Base-by-base conservation (phyloP, 92 coral and sea anemone species). In the Blastomussa wellsi region DNA sequence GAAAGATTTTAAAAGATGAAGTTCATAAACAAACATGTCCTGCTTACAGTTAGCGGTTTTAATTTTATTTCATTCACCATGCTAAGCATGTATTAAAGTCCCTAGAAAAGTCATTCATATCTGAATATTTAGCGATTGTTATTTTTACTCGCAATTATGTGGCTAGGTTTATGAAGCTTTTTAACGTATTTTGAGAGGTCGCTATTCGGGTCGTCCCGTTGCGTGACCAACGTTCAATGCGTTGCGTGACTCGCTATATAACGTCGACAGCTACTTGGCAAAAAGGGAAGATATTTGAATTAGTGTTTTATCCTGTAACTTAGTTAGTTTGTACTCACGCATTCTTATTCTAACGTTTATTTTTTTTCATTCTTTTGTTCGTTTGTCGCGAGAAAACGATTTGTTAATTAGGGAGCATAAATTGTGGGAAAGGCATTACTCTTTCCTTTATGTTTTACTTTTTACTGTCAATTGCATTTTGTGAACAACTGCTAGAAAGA, bases 51-150 rank as follows among this genome's bases (percentile, higher is more conserved):
- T 31, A 53, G 37, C 51, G 33, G 51, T 51, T 49, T 80, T 72
- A 71, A 82, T 71, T 72, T 35, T 35, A 3, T 51, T 74, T 38
- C 73, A 59, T 44, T 59, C 73, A 5, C 35, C 87, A 83, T 83
- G 86, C 86, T n/a, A 83, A 74, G 87, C 80, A 83, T 83, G 87
- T 74, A 3, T 4, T 32, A 5, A 14, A 3, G 19, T 48, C 44
- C 31, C 28, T 42, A 66, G 55, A 41, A 35, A 67, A 44, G 59
- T 41, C 72, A 3, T 26, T 51, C 31, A 71, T 51, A 70, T 26
- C 51, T 52, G 69, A 82, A 71, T 72, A 51, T 53, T 36, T 26
- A 28, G 64, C 16, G 24, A 47, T 4, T 69, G 55, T 68, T 42
- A 19, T 17, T 69, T 60, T 77, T 19, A 36, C 36, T 55, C 79